Evolutionary conservation across 1,140 invertebrate species (phyloP).

Genomic region (Parasteatoda tepidariorum): DNA sequence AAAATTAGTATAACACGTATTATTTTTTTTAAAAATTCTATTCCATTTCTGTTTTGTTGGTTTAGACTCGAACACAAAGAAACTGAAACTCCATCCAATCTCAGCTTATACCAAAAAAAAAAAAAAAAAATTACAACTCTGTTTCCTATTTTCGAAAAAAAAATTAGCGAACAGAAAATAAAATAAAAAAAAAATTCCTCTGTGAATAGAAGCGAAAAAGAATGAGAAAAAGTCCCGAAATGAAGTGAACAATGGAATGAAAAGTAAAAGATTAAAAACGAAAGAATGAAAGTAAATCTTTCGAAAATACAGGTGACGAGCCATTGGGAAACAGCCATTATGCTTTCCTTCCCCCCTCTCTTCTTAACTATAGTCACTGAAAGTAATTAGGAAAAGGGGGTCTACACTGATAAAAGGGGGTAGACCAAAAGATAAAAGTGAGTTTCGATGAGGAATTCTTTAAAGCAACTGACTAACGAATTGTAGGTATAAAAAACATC

Average conservation of each 20-base stretch:
- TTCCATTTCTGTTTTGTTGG: too few relatives aligned
- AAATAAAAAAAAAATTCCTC: too few relatives aligned
- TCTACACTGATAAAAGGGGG: neutral
- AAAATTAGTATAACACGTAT: too few relatives aligned
- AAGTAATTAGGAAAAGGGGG: constrained; percentile 25
- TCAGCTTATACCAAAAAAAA: too few relatives aligned
- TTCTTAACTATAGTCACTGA: neutral
- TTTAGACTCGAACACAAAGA: neutral
- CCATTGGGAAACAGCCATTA: constrained; percentile 8
- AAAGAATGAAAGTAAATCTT: constrained; percentile 12
- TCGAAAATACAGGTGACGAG: constrained; percentile 19
- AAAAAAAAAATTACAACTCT: neutral
- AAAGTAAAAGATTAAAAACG: neutral
- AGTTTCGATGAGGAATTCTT: neutral
- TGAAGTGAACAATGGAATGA: neutral
- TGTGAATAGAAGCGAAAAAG: neutral
- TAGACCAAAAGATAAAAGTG: neutral
- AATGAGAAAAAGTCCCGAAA: neutral
- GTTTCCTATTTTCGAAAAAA: neutral
- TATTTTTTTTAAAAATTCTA: too few relatives aligned
- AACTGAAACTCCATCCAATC: neutral
- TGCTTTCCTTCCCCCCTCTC: neutral
- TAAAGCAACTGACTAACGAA: constrained; percentile 10
- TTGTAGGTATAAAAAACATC: constrained; percentile 20
- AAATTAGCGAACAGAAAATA: neutral